Evolutionary conservation across 2,113 vertebrate species (phyloP).

Genomic region (Microcebus jonahi): DNA sequence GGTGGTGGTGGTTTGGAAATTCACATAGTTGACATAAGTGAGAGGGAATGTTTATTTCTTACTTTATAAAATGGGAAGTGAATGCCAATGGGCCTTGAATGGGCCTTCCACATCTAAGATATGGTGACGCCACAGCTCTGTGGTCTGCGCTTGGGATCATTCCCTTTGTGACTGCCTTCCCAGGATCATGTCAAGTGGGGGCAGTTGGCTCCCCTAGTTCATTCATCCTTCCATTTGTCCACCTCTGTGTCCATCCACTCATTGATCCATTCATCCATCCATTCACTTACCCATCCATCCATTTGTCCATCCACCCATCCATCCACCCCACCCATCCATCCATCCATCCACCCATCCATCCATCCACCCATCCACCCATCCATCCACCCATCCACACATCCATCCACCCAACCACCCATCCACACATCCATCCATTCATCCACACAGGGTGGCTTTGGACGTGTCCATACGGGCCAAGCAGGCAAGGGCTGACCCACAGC

Average conservation of each 20-base stretch:
- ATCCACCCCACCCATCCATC: fast-evolving
- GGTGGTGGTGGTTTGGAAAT: fast-evolving
- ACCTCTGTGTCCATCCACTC: not conserved
- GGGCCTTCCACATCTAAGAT: not conserved
- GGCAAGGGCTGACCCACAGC: not conserved
- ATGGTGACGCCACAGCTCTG: fast-evolving
- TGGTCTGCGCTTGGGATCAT: not conserved
- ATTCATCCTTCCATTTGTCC: not conserved
- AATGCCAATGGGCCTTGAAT: no score
- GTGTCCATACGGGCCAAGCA: fast-evolving
- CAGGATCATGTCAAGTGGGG: fast-evolving
- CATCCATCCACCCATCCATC: not conserved
- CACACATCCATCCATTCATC: not conserved
- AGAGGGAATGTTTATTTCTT: not conserved
- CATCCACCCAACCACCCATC: not conserved
- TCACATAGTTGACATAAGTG: fast-evolving
- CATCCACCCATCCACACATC: fast-evolving
- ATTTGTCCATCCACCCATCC: not conserved
- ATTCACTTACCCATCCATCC: not conserved
- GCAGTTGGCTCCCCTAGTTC: no score
- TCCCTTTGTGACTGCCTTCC: not conserved
- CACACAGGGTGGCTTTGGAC: no score
- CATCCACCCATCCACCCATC: fast-evolving
- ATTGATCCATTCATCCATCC: not conserved
- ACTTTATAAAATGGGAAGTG: no score